phyloP scores from a whole-genome alignment of 2,797 vertebrate species.

The Sebastes minor region DNA sequence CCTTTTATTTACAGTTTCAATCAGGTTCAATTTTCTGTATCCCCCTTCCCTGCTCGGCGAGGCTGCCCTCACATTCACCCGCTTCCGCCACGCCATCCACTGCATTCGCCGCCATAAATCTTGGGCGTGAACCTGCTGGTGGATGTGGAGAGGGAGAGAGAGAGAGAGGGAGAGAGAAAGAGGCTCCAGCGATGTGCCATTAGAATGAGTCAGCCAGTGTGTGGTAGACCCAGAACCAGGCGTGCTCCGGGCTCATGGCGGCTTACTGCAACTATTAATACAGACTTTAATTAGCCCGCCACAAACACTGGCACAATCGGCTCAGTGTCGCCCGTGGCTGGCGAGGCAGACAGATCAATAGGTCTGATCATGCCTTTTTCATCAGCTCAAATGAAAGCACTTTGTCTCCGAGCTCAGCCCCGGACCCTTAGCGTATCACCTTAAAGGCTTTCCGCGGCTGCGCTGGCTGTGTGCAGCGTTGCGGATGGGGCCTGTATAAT shows the following conservation, averaged over 20 bases:
- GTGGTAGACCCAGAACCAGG: conserved; percentile 51
- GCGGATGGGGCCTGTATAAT: conserved; percentile 79
- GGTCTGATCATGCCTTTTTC: conserved; percentile 83
- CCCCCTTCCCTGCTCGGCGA: conserved; percentile 14
- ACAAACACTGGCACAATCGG: conserved; percentile 77
- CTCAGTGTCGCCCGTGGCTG: conserved; percentile 77
- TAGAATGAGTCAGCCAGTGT: conserved; percentile 61
- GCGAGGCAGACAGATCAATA: conserved; percentile 79
- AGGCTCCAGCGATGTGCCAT: conserved; percentile 60
- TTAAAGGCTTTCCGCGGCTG: conserved; percentile 64
- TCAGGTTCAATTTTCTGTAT: conserved; percentile 54
- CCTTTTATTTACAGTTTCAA: conserved; percentile 70
- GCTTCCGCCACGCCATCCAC: conserved; percentile 42
- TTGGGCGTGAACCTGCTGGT: conserved; percentile 36
- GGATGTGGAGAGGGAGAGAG: conserved; percentile 25
- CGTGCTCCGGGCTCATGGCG: conserved; percentile 54
- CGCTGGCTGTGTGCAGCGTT: conserved; percentile 64
- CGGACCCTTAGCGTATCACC: conserved; percentile 67
- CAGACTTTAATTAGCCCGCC: conserved; percentile 82
- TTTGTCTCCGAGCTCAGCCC: conserved; percentile 77
- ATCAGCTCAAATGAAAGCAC: conserved; percentile 83
- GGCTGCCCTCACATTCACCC: conserved; percentile 50
- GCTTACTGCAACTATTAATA: conserved; percentile 82
- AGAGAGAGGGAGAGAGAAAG: conserved; percentile 20
- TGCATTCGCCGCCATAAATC: conserved; percentile 61